phyloP scores from a whole-genome alignment of 1,140 invertebrate genomes.

The Tetragonula clypearis region DNA sequence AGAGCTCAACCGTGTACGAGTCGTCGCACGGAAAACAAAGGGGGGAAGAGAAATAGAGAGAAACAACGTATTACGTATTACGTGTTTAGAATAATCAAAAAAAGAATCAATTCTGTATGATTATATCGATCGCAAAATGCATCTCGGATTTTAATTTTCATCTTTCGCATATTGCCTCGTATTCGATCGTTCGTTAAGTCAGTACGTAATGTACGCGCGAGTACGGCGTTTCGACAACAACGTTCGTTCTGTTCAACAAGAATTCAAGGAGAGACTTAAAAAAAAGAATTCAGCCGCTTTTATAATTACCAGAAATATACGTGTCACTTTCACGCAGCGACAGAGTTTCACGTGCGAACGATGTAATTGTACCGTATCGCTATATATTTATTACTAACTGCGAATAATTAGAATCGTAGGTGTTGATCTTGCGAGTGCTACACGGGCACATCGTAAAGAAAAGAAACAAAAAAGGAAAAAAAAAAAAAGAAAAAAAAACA shows the following conservation, averaged over 20 bases:
- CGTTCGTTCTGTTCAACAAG: background rate
- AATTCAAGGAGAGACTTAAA: background rate
- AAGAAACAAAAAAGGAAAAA: background rate
- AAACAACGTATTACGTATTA: constrained; percentile 8
- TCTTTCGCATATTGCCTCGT: background rate
- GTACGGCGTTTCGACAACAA: background rate
- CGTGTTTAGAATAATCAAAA: constrained; percentile 29
- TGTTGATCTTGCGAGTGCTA: background rate
- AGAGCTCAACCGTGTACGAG: constrained; percentile 13
- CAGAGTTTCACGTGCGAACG: background rate
- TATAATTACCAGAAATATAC: background rate
- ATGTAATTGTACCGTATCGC: constrained; percentile 12
- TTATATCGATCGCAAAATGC: constrained; percentile 7
- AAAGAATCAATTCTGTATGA: background rate
- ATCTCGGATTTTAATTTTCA: background rate
- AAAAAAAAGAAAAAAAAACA: background rate
- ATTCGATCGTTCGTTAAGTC: background rate
- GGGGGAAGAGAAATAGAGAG: background rate
- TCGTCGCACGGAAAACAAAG: background rate
- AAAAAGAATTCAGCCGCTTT: background rate
- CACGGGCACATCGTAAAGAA: background rate
- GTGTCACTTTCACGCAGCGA: background rate
- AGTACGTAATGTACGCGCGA: background rate
- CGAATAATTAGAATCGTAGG: constrained; percentile 35
- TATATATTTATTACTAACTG: constrained; percentile 34